These are phyloP conservation scores for Dendrocopos noguchii DNA, from an alignment of 2,113 vertebrate species.

Conservation along the genomic window DNA sequence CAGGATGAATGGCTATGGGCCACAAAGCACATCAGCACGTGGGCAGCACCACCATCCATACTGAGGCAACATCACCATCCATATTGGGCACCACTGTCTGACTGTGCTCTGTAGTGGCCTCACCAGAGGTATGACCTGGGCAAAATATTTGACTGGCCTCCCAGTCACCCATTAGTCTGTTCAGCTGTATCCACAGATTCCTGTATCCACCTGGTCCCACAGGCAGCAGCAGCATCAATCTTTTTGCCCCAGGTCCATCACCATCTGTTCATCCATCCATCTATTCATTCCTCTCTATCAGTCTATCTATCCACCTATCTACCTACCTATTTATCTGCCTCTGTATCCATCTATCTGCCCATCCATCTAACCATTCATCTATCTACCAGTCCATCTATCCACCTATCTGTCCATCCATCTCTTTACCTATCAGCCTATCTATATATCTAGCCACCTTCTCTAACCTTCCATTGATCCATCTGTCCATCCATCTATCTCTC, in stretches of 20 bases:
- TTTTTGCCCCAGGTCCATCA: neutral
- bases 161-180: neutral
- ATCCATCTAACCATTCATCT: neutral
- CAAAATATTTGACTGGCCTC: rapidly evolving
- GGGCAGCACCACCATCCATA: neutral
- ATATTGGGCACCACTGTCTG: neutral
- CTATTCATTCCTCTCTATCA: neutral
- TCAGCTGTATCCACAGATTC: neutral
- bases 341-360: neutral
- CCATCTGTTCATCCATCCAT: neutral
- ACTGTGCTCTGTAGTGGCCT: rapidly evolving
- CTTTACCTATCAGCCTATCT: no score
- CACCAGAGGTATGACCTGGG: neutral
- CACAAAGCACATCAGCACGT: rapidly evolving
- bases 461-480: no score
- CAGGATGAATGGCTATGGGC: neutral
- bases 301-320: neutral
- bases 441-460: no score
- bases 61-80: neutral
- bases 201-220: neutral
- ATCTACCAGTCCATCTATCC: no score
- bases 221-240: neutral
- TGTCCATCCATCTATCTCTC: neutral
- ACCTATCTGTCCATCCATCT: no score
- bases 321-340: neutral